Evolutionary conservation across 1,140 invertebrate genomes (phyloP), one percentile per base, ranked within the genome.

Genomic region (Catajapyx aquilonaris): DNA sequence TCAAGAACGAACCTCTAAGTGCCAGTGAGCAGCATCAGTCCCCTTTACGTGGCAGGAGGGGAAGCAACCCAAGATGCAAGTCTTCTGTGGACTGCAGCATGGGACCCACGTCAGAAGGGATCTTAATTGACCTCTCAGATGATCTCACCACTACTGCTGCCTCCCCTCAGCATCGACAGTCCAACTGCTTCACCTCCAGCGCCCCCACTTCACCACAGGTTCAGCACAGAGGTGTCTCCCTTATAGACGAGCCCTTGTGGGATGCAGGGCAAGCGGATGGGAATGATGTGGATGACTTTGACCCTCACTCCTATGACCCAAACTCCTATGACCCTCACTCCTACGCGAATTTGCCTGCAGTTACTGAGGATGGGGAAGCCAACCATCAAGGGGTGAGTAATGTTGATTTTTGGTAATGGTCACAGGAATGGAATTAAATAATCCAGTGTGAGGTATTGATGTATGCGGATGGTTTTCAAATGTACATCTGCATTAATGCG

Each of bases 221-320:
- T n/a, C 32, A 35, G 41, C 15, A 37, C 22, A 31, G 39, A 40
- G 31, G 34, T 38, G 15, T 39, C 38, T 79, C 75, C 25, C 63
- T 83, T 41, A 54, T 81, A 0, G 79, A 81, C 49, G 73, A 79
- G 41, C 77, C 77, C 0, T 81, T 81, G 31, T 75, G 81, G 49
- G 63, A 69, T 30, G 66, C 67, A 21, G 59, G 61, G 20, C 53
- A 56, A 37, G 44, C 31, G 48, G 19, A 41, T 5, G 23, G 43
- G 0, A 50, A 51, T 2, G 20, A 21, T 13, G 17, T 11, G 32
- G 10, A 5, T 15, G 16, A 7, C 17, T 7, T 5, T 33, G 16
- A 5, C 5, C 32, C 5, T 33, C 10, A 11, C 5, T 33, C 17
- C 15, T 17, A 28, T 9, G 25, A 10, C n/a, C n/a, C 25, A n/a